Conservation (phyloP, 1,140 invertebrate species). For the Drosophila sp. region DNA sequence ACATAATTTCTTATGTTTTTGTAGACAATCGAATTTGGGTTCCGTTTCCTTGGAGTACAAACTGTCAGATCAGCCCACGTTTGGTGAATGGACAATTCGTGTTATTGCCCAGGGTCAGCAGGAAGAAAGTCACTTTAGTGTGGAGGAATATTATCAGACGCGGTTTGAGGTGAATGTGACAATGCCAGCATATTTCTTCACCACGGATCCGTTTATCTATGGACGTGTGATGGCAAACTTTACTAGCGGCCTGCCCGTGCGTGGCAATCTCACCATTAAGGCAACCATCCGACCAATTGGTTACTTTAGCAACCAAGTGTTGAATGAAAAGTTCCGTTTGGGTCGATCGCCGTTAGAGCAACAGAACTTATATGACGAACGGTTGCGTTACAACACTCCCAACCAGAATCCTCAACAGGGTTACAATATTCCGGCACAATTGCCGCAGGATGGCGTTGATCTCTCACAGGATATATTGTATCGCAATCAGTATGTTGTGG, state of each 20-base stretch:
- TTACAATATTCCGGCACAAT: slow-evolving; percentile 50
- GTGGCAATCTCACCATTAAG: slow-evolving; percentile 93
- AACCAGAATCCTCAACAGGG: slow-evolving; percentile 63
- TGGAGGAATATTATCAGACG: slow-evolving; percentile 98
- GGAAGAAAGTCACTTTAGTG: slow-evolving; percentile 93
- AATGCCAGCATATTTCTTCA: slow-evolving; percentile 96
- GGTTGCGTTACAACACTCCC: slow-evolving; percentile 67
- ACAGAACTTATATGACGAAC: slow-evolving; percentile 62
- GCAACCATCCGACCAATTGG: slow-evolving; percentile 90
- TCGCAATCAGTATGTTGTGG: slow-evolving; percentile 87
- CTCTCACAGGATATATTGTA: slow-evolving; percentile 70
- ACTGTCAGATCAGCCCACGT: slow-evolving; percentile 95
- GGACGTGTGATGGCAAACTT: slow-evolving; percentile 97
- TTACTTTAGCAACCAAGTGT: slow-evolving; percentile 85
- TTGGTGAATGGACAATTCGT: slow-evolving; percentile 95
- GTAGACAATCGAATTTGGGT: slow-evolving; percentile 91
- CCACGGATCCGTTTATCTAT: slow-evolving; percentile 91
- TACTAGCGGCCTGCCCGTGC: slow-evolving; percentile 93
- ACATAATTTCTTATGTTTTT: background rate
- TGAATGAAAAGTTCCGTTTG: slow-evolving; percentile 82
- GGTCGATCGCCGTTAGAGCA: slow-evolving; percentile 77
- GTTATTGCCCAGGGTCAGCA: slow-evolving; percentile 95
- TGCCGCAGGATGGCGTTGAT: slow-evolving; percentile 63
- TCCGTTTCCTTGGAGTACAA: slow-evolving; percentile 96
- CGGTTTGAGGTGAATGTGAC: slow-evolving; percentile 97